A percentile compares a stretch with the other conserved stretches of the same genome.
Evolutionary conservation across 2,888 invertebrate genomes (phyloP).

Genomic region (Epinotia nisella): DNA sequence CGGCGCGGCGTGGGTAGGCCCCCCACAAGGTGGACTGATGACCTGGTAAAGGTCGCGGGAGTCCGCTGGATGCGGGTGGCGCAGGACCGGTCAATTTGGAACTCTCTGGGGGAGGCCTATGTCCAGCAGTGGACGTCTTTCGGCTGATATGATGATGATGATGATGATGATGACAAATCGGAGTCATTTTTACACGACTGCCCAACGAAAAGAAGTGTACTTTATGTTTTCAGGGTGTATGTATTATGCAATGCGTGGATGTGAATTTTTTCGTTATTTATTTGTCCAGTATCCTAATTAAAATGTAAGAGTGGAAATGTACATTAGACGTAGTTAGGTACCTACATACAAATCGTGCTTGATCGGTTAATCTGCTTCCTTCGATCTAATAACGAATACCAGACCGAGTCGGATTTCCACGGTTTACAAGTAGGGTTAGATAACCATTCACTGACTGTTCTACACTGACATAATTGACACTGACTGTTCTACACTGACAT

Average conservation of each 20-base stretch:
- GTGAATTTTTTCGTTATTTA: not conserved
- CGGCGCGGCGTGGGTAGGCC: too few species aligned
- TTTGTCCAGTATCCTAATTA: not conserved
- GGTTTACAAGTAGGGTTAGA: not conserved
- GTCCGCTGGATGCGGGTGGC: too few species aligned
- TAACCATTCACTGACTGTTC: not conserved
- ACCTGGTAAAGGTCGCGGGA: too few species aligned
- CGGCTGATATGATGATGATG: too few species aligned
- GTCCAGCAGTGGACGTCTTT: too few species aligned
- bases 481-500: not conserved
- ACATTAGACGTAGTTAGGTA: not conserved
- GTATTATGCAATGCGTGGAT: too few species aligned
- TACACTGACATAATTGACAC: not conserved
- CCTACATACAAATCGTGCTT: not conserved
- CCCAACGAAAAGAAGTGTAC: too few species aligned
- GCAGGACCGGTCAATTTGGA: too few species aligned
- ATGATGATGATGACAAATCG: too few species aligned
- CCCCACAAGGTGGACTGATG: too few species aligned
- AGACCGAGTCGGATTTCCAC: constrained; percentile 13
- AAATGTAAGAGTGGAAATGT: not conserved
- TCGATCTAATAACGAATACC: constrained; percentile 13
- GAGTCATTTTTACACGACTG: not conserved
- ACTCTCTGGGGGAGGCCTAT: too few species aligned
- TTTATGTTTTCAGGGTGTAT: too few species aligned
- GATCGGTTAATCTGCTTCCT: constrained; percentile 13